Evolutionary conservation across 2,797 vertebrate species (phyloP).

Genomic region (Ambastaia sidthimunki): DNA sequence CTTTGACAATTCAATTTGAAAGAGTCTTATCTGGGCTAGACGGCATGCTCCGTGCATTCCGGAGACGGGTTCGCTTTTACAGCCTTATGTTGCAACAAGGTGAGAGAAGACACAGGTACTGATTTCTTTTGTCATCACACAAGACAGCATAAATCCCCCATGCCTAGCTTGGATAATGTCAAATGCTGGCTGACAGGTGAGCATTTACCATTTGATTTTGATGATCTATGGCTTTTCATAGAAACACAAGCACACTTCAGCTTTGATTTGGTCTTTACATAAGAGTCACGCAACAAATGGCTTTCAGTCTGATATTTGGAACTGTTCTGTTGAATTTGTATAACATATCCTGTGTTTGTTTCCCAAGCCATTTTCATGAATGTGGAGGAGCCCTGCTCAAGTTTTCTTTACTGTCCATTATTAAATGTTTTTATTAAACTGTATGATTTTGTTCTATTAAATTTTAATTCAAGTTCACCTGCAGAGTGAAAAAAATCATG

Average conservation of each 20-base stretch:
- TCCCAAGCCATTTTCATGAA: too few relatives aligned
- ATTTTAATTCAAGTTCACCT: slow-evolving; percentile 59
- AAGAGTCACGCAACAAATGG: not conserved
- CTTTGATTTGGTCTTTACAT: not conserved
- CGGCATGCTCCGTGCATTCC: slow-evolving; percentile 18
- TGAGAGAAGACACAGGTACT: slow-evolving; percentile 26
- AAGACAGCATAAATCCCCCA: slow-evolving; percentile 23
- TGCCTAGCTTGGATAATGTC: slow-evolving; percentile 10
- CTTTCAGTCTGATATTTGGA: slow-evolving; percentile 16
- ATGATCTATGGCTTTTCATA: slow-evolving; percentile 38
- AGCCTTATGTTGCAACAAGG: slow-evolving; percentile 30
- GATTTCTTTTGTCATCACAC: slow-evolving; percentile 32
- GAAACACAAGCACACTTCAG: slow-evolving; percentile 13
- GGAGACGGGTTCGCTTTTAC: slow-evolving; percentile 28
- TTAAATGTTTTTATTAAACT: slow-evolving; percentile 49
- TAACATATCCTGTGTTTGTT: slow-evolving; percentile 63
- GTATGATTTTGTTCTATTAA: slow-evolving; percentile 54
- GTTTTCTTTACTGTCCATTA: slow-evolving; percentile 49
- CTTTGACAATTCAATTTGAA: slow-evolving; percentile 54
- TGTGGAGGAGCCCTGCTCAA: slow-evolving; percentile 35
- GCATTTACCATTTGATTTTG: slow-evolving; percentile 18
- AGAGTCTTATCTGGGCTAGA: slow-evolving; percentile 42
- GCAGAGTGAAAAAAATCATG: slow-evolving; percentile 11
- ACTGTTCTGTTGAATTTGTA: slow-evolving; percentile 49
- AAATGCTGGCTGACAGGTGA: slow-evolving; percentile 32